Base-by-base conservation (phyloP, 1,140 invertebrate species). In the Lepeophtheirus salmonis region DNA sequence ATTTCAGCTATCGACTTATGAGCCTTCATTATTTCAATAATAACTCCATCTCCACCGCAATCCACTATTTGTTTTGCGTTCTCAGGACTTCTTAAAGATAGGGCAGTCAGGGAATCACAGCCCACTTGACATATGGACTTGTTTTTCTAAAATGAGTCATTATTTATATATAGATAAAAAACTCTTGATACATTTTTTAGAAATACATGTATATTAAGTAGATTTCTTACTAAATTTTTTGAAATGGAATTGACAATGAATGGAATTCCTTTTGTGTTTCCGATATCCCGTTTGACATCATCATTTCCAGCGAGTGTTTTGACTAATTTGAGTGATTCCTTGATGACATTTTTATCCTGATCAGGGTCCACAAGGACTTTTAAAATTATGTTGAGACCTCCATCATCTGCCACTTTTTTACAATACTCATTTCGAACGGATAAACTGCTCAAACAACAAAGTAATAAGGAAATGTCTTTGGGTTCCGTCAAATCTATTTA, bases 351-450 rank as follows among this genome's bases (percentile, higher is more conserved):
- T 64, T 73, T 69, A 61, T 72, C 64, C 26, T 69, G 63, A n/a
- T 71, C 62, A 60, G 69, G 70, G 51, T 73, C 70, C 3, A 78
- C 74, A 70, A 89, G 79, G 1, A 82, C 77, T 14, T 79, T 75
- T 60, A 83, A 72, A 49, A 88, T 79, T 3, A 78, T 71, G 51
- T 76, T 73, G 3, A 83, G 68, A 1, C 81, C 83, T 41, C 82
- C 84, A 21, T 79, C 76, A 63, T 86, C 83, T 54, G 82, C 79
- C 3, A 86, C 80, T 62, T 80, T 75, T 57, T 82, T 77, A 68
- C 88, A 91, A 67, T 89, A 83, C 70, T 91, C 88, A 68, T 87
- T 79, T 30, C 87, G 77, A 0, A 90, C 86, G n/a, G 85, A 75
- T 59, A 91, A 70, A 3, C 78, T 72, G 3, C 82, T 78, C 30